Evolutionary conservation across 1,140 invertebrate species (phyloP), one percentile per base, ranked within the genome.

Genomic region (Drosophila pseudoobscura): DNA sequence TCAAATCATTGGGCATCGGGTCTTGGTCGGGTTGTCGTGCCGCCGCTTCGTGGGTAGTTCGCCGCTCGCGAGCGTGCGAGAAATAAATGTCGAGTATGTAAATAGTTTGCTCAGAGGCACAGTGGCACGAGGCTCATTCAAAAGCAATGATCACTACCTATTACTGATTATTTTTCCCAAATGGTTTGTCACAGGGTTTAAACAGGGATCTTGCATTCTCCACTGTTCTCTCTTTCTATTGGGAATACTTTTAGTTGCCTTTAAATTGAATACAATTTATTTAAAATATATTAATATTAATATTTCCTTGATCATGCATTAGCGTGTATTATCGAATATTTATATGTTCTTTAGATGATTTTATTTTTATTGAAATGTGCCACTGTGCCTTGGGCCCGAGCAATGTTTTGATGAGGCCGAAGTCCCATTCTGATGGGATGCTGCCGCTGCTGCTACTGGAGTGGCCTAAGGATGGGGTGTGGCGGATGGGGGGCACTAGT

Each of bases 11-110:
- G 45, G 63, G 45, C 43, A 50, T 69, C 51, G 63, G 65, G 45
- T 69, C 51, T 54, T 66, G 39, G 62, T 62, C 24, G 17, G 17
- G 24, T 63, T 69, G 71, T 50, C 57, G 31, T 60, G 49, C 60
- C 54, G 55, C 26, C 29, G 26, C 45, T 39, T 61, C 53, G 47
- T 39, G 60, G 44, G 3, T 52, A 24, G 46, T 66, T 55, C 63
- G 61, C 45, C 58, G 26, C 55, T 69, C 63, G 68, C 74, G 73
- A 80, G 64, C 62, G 72, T 70, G 64, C 73, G 66, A 75, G 66
- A 84, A 84, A 84, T 84, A 80, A 80, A 84, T 84, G 73, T 2
- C 77, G 56, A 76, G 49, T 75, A 85, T 84, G 72, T 74, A 77
- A 85, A 84, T 80, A 74, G 61, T 77, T 65, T 55, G 22, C 17